Percentiles rank a stretch among this genome's conserved stretches.
These are phyloP conservation scores for Micrasema minimum DNA, from an alignment of 1,140 invertebrate species.

Conservation along the genomic window DNA sequence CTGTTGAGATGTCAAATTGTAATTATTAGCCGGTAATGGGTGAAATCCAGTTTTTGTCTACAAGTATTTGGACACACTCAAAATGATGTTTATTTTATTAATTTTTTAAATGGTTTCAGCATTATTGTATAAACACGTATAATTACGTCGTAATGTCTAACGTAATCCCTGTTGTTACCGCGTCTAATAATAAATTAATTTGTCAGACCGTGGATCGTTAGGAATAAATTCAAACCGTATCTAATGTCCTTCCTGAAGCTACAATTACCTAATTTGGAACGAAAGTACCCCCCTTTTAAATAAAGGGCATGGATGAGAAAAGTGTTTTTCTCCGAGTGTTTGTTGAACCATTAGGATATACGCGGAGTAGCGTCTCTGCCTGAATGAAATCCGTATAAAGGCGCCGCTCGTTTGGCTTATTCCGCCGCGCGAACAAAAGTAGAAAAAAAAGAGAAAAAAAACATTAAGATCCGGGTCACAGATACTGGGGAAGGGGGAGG, in stretches of 20 bases:
- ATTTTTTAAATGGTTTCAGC: too few relatives aligned
- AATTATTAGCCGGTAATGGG: too few relatives aligned
- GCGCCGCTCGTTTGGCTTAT: slow-evolving; percentile 35
- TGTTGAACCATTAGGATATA: slow-evolving; percentile 36
- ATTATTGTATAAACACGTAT: too few relatives aligned
- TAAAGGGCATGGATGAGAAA: slow-evolving; percentile 34
- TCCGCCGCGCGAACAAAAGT: slow-evolving; percentile 40
- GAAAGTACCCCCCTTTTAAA: slow-evolving; percentile 30
- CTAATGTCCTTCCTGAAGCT: slow-evolving; percentile 23
- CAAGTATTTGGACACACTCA: too few relatives aligned
- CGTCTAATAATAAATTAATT: too few relatives aligned
- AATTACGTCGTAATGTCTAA: too few relatives aligned
- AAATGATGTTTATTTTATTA: too few relatives aligned
- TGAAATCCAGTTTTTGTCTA: too few relatives aligned
- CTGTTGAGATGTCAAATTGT: too few relatives aligned
- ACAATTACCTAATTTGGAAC: slow-evolving; percentile 34
- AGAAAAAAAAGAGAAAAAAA: slow-evolving; percentile 46
- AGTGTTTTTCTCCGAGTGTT: slow-evolving; percentile 39
- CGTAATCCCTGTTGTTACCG: too few relatives aligned
- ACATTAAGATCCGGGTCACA: slow-evolving; percentile 48
- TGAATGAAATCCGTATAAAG: slow-evolving; percentile 47
- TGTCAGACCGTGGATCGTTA: not conserved
- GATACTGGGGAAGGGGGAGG: slow-evolving; percentile 27
- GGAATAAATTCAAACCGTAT: slow-evolving; percentile 26
- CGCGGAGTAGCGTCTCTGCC: slow-evolving; percentile 11